Evolutionary conservation across 2,797 vertebrate genomes (phyloP), one percentile per base, ranked within the genome.

Genomic region (Manis pentadactyla): DNA sequence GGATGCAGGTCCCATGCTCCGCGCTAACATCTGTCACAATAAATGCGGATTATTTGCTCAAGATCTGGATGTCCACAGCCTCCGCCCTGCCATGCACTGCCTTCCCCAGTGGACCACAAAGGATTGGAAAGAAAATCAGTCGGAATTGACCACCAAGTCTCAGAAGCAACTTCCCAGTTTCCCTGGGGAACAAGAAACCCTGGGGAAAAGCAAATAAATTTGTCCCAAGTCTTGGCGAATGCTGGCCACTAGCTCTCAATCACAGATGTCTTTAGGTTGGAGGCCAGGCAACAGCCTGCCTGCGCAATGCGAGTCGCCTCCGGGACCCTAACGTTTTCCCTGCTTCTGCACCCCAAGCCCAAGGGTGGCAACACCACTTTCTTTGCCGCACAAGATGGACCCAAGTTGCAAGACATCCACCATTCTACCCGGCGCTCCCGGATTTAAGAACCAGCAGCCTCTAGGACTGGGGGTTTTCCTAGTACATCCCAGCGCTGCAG

Each of bases 341-440:
- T 21, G 2, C 7, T 46, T n/a, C 27, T 2, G 1, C 1, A 12
- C 59, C 17, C 9, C 18, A 2, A n/a, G 31, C 19, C 27, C 25
- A 1, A 12, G 23, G 29, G 78, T n/a, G 37, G 5, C 1, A 2
- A 7, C 1, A 12, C 31, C 34, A 4, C 75, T 42, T 57, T 29
- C 63, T 64, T 34, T 49, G 57, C 31, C 31, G 64, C 11, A 25
- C 17, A 1, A 64, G 21, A 49, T 46, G 27, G 31, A 15, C 25
- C 19, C 25, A 31, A 29, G 14, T 27, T 46, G 55, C 13, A n/a
- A 0, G 12, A 55, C 5, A 2, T 1, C 19, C 21, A 9, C 74
- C 6, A 64, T n/a, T 64, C 78, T 27, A 15, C 27, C 61, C 3
- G 5, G 2, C 0, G 17, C 37, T 14, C 39, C 66, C n/a, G 21